Conservation (phyloP, 2,113 vertebrate species). For the Connochaetes taurinus region DNA sequence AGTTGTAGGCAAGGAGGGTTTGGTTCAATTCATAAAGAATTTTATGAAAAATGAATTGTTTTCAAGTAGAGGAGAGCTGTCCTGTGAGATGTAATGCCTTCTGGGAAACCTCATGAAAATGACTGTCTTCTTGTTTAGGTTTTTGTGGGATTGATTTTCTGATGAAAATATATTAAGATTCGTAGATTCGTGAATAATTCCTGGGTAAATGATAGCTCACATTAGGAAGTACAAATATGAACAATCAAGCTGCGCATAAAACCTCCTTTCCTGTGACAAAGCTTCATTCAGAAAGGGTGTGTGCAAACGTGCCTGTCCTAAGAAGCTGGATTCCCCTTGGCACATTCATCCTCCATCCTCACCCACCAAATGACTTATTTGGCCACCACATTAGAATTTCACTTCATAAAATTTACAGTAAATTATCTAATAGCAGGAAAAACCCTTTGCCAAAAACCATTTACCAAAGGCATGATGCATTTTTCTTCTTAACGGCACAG, state of each 20-base stretch:
- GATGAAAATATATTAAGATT: neutral
- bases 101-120: neutral
- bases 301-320: rapidly evolving
- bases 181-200: neutral
- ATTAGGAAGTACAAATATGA: neutral
- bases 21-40: neutral
- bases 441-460: neutral
- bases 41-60: neutral
- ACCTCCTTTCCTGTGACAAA: neutral
- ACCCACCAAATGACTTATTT: neutral
- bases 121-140: neutral
- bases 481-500: neutral
- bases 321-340: neutral
- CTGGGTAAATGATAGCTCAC: neutral
- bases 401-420: neutral
- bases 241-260: neutral
- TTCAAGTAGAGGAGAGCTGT: neutral
- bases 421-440: neutral
- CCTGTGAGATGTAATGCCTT: neutral
- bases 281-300: neutral
- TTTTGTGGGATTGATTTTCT: neutral
- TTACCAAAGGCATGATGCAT: neutral
- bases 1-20: neutral
- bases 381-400: neutral
- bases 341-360: rapidly evolving